Evolutionary conservation across 2,113 vertebrate species (phyloP), one percentile per base, ranked within the genome.

Genomic region (Dicrurus megarhynchus): DNA sequence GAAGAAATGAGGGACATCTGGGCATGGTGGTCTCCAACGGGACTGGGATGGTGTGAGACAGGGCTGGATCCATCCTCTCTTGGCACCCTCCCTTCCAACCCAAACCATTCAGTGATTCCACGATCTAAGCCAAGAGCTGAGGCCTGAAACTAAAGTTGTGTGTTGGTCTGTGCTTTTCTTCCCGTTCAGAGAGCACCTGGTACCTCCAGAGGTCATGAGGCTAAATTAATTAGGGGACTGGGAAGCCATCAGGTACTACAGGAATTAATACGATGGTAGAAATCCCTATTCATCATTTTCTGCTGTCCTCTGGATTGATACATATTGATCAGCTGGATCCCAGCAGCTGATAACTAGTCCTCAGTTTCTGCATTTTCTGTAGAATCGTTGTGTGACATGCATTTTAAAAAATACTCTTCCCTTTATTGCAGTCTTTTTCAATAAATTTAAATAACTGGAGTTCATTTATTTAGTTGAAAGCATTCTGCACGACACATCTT

Each of bases 1-100:
- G 50, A 60, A 78, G 56, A 32, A 73, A n/a, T 59, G 57, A 83
- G 24, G 59, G 24, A 28, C 26, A 32, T 44, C 32, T 87, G 79
- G 57, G 41, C 61, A 37, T 2, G 2, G 24, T 52, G 44, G 17
- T 57, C 52, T 37, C 7, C 1, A 19, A 4, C 1, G 5, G 39
- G 30, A 42, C 16, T 4, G 3, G 16, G n/a, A 56, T 50, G 32
- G 21, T 49, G 23, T 16, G 6, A 32, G 46, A 24, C 28, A 64
- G 35, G 23, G 37, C 41, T 73, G 76, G 71, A 56, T 74, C 46
- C 23, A 37, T 46, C 24, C 55, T 76, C 6, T 53, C 23, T 39
- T 83, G 41, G 18, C 21, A 69, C 26, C 30, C 18, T 55, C n/a
- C 30, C 24, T 76, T 69, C 55, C 55, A 69, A 7, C n/a, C 8